phyloP scores from a whole-genome alignment of 2,113 vertebrate genomes.

The Ammodramus savannarum region DNA sequence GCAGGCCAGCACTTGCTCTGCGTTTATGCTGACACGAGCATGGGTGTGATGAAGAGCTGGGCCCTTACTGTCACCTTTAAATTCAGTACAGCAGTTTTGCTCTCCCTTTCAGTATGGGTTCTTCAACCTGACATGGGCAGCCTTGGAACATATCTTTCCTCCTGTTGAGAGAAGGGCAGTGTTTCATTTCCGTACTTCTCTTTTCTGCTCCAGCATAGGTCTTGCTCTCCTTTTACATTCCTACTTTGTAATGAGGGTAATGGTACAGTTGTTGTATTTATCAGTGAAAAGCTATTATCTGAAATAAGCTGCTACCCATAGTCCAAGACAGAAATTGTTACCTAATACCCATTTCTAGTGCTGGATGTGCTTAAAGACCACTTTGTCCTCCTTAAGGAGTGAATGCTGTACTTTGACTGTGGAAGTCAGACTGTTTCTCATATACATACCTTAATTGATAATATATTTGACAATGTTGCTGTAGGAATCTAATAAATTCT shows the following conservation, averaged over 20 bases:
- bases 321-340: background rate
- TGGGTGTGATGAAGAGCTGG: background rate
- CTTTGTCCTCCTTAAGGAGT: background rate
- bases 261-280: background rate
- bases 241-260: background rate
- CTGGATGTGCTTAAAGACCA: background rate
- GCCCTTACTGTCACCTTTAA: background rate
- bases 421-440: background rate
- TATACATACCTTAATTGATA: background rate
- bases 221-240: background rate
- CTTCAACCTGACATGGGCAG: rapidly evolving
- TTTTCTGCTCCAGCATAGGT: background rate
- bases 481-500: background rate
- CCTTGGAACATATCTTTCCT: background rate
- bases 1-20: background rate
- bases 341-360: background rate
- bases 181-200: background rate
- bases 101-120: background rate
- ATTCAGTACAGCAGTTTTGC: background rate
- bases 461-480: background rate
- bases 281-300: background rate
- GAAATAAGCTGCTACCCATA: background rate
- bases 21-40: background rate
- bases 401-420: background rate
- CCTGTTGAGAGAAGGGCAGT: background rate